phyloP scores from a whole-genome alignment of 1,140 invertebrate species.

The Temnothorax longispinosus region DNA sequence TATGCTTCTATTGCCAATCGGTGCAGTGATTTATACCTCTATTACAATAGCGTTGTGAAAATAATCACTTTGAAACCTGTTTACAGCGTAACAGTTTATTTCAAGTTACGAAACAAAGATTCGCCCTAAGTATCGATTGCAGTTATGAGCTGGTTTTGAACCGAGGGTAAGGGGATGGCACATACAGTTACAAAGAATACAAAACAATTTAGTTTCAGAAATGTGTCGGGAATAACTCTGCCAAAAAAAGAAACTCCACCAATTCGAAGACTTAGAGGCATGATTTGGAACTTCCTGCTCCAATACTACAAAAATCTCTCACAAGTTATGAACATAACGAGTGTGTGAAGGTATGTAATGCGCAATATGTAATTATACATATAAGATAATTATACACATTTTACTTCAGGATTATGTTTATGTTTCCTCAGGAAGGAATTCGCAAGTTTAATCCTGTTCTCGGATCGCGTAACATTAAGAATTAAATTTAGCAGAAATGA shows the following conservation, averaged over 20 bases:
- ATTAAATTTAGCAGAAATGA: neutral
- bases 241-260: neutral
- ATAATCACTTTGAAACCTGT: neutral
- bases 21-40: neutral
- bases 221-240: neutral
- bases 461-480: neutral
- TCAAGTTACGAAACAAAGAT: neutral
- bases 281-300: neutral
- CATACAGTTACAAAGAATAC: neutral
- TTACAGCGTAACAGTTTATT: neutral
- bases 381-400: neutral
- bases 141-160: neutral
- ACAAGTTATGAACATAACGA: neutral
- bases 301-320: neutral
- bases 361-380: neutral
- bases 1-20: neutral
- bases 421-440: neutral
- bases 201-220: slow-evolving; percentile 4
- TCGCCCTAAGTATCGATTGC: neutral
- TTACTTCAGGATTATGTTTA: neutral
- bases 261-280: too few species aligned
- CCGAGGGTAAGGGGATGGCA: neutral
- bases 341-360: neutral
- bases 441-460: neutral
- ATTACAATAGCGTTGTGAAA: neutral